phyloP scores from a whole-genome alignment of 2,113 vertebrate species.

The Callorhinus ursinus region DNA sequence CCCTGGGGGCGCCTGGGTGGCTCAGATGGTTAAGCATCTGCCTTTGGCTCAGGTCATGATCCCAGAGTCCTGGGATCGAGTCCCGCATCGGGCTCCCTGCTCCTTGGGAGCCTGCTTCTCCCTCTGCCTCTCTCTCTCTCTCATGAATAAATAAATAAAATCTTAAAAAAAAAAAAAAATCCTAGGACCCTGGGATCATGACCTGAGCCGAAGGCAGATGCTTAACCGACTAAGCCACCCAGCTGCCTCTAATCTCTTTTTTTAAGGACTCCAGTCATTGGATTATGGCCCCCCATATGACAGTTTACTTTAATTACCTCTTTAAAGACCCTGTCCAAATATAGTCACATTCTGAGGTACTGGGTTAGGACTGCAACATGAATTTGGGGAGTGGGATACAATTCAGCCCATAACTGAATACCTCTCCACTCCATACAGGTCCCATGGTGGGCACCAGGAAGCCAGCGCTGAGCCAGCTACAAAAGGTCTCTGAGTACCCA shows the following conservation, averaged over 20 bases:
- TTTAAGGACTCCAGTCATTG: background rate
- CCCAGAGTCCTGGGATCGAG: too few species aligned
- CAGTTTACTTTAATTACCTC: background rate
- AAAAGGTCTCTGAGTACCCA: background rate
- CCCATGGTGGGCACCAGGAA: background rate
- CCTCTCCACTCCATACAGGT: background rate
- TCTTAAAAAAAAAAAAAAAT: background rate
- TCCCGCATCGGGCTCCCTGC: too few species aligned
- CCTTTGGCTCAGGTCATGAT: too few species aligned
- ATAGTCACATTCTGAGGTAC: background rate
- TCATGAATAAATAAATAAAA: too few species aligned
- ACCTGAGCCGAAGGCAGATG: background rate
- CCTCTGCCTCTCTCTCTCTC: too few species aligned
- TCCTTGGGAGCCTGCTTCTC: too few species aligned
- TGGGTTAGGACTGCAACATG: background rate
- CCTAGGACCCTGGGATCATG: background rate
- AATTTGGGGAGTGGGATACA: background rate
- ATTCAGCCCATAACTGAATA: background rate
- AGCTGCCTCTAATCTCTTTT: background rate
- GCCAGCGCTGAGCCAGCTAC: background rate
- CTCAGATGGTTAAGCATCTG: too few species aligned
- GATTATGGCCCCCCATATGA: background rate
- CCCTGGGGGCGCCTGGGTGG: too few species aligned
- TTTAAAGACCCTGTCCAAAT: background rate
- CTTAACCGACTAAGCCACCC: background rate